Conservation (phyloP, 2,797 vertebrate species). For the Taeniopygia guttata region DNA sequence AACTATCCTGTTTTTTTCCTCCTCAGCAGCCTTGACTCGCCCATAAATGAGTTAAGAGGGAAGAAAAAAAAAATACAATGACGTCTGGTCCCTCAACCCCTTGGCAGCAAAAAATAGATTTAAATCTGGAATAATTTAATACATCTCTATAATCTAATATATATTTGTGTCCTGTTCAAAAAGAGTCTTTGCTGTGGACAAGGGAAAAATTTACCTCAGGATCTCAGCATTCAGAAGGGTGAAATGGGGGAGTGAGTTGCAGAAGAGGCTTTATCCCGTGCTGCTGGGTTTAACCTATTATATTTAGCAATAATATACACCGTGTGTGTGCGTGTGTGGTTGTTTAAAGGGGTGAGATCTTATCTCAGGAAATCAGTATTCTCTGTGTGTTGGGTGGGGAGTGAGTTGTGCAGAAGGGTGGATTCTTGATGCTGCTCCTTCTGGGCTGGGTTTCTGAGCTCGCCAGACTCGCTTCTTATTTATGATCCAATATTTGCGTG, state of each 20-base stretch:
- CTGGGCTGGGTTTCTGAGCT: conserved; percentile 66
- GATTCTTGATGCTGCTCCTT: conserved; percentile 67
- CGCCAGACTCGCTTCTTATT: conserved; percentile 63
- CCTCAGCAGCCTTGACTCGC: conserved; percentile 76
- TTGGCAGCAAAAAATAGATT: conserved; percentile 78
- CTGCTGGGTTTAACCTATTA: conserved; percentile 52
- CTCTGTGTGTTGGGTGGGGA: conserved; percentile 58
- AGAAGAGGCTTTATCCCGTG: conserved; percentile 43
- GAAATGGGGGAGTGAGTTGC: conserved; percentile 24
- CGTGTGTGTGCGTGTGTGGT: conserved; percentile 10
- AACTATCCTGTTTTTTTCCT: conserved; percentile 76
- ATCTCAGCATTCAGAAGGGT: conserved; percentile 65
- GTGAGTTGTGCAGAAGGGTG: conserved; percentile 69
- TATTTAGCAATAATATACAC: conserved; percentile 46
- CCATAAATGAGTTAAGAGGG: conserved; percentile 76
- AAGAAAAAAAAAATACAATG: conserved; percentile 60
- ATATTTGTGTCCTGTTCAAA: conserved; percentile 75
- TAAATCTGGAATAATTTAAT: conserved; percentile 83
- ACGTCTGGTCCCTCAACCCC: conserved; percentile 66
- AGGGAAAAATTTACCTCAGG: conserved; percentile 60
- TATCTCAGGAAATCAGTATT: conserved; percentile 70
- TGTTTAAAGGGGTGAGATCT: conserved; percentile 57
- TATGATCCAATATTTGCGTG: conserved; percentile 56
- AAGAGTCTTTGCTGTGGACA: conserved; percentile 69
- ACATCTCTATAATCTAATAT: conserved; percentile 81